Evolutionary conservation across 2,113 vertebrate species (phyloP).

Genomic region (Esox niger): DNA sequence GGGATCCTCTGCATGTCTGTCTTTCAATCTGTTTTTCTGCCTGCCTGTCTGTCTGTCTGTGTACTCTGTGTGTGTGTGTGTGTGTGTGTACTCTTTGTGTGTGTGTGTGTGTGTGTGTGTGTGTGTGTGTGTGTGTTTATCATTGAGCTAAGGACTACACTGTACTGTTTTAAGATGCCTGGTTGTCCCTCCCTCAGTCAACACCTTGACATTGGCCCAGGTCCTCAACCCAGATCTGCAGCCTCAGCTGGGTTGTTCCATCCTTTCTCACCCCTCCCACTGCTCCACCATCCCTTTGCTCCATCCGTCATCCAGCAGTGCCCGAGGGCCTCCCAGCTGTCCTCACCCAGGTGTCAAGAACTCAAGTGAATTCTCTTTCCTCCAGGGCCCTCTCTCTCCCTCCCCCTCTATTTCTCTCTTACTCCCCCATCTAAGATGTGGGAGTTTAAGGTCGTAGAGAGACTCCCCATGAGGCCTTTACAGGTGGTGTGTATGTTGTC

Average conservation of each 20-base stretch:
- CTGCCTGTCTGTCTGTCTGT: no score
- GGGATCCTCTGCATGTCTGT: conserved; percentile 31
- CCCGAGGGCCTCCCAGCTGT: conserved; percentile 28
- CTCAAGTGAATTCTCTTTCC: conserved; percentile 49
- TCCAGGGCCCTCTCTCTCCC: background rate
- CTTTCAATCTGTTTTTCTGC: conserved; percentile 30
- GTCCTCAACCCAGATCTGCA: conserved; percentile 41
- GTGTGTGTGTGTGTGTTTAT: conserved; percentile 18
- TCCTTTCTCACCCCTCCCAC: conserved; percentile 8
- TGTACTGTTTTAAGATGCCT: conserved; percentile 5
- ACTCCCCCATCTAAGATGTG: background rate
- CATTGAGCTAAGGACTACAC: background rate
- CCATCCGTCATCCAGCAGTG: conserved; percentile 26
- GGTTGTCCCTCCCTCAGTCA: conserved; percentile 37
- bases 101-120: conserved; percentile 27
- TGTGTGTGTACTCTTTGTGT: conserved; percentile 30
- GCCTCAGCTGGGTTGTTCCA: conserved; percentile 48
- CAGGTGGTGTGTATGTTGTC: no score
- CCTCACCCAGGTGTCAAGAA: conserved; percentile 31
- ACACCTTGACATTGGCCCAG: conserved; percentile 61
- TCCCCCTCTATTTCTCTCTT: no score
- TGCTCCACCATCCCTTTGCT: conserved; percentile 28
- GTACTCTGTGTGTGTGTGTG: conserved; percentile 16
- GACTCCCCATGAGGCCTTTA: no score
- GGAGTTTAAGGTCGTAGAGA: background rate